phyloP scores from a whole-genome alignment of 92 coral and sea anemone species.

The Montipora capitata region DNA sequence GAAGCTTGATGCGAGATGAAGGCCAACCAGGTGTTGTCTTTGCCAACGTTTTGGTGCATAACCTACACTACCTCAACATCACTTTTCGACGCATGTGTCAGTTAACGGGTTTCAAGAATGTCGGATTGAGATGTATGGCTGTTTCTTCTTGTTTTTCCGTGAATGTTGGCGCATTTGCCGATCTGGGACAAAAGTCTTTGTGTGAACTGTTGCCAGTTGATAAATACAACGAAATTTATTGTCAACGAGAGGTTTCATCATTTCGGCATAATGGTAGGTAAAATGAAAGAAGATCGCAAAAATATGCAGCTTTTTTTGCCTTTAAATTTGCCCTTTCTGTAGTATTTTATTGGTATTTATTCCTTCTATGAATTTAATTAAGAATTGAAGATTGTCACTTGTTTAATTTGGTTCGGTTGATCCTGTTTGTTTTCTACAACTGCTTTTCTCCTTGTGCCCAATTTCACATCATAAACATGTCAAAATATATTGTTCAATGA shows the following conservation, averaged over 20 bases:
- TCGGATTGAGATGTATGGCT: background rate
- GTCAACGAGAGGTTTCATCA: background rate
- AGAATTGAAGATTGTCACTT: too few species aligned
- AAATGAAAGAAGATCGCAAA: background rate
- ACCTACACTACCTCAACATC: background rate
- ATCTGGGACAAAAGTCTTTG: background rate
- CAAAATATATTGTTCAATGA: too few species aligned
- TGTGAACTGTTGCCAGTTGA: constrained; percentile 8
- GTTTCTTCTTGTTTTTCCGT: background rate
- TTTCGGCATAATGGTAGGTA: constrained; percentile 2
- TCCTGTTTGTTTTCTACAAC: too few species aligned
- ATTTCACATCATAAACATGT: too few species aligned
- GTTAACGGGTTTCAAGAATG: background rate
- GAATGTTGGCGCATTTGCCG: background rate
- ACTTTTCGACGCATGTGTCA: background rate
- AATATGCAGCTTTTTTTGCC: background rate
- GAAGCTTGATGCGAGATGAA: background rate
- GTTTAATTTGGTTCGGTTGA: too few species aligned
- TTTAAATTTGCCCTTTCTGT: too few species aligned
- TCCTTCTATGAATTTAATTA: too few species aligned
- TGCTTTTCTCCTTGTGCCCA: too few species aligned
- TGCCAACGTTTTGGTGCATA: background rate
- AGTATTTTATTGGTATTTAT: too few species aligned
- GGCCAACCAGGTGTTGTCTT: background rate
- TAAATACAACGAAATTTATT: constrained; percentile 1